Evolutionary conservation across 1,140 invertebrate species (phyloP).

Genomic region (Bombus terrestris): DNA sequence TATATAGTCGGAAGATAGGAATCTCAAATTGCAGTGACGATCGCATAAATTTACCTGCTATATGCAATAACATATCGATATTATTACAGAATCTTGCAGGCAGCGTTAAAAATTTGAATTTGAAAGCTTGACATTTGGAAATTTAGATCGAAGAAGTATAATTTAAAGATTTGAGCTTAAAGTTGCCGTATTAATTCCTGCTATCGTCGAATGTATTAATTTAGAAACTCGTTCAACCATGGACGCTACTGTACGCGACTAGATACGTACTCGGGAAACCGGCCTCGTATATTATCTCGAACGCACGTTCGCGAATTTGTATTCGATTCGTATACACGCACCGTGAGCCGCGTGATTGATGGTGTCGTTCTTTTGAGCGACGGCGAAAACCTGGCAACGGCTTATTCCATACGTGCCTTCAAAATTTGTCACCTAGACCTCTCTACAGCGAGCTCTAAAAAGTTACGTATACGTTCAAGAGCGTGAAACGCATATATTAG

Average conservation of each 20-base stretch:
- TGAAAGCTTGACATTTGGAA: not conserved
- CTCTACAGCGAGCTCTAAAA: not conserved
- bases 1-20: no score
- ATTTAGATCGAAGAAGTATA: not conserved
- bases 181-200: not conserved
- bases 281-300: not conserved
- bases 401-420: not conserved
- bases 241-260: not conserved
- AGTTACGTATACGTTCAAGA: not conserved
- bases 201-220: not conserved
- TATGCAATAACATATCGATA: no score
- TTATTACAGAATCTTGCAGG: not conserved
- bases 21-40: no score
- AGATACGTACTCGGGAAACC: not conserved
- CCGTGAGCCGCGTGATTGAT: conserved; percentile 30
- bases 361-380: conserved; percentile 24
- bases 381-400: conserved; percentile 17
- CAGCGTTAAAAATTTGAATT: not conserved
- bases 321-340: conserved; percentile 12
- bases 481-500: not conserved
- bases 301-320: not conserved
- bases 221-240: not conserved
- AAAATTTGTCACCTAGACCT: conserved; percentile 14
- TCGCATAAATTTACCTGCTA: no score
- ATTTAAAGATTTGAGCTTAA: not conserved